A percentile compares a stretch with the other conserved stretches of the same genome.
Evolutionary conservation across 2,113 vertebrate species (phyloP).

Genomic region (Scophthalmus maximus): DNA sequence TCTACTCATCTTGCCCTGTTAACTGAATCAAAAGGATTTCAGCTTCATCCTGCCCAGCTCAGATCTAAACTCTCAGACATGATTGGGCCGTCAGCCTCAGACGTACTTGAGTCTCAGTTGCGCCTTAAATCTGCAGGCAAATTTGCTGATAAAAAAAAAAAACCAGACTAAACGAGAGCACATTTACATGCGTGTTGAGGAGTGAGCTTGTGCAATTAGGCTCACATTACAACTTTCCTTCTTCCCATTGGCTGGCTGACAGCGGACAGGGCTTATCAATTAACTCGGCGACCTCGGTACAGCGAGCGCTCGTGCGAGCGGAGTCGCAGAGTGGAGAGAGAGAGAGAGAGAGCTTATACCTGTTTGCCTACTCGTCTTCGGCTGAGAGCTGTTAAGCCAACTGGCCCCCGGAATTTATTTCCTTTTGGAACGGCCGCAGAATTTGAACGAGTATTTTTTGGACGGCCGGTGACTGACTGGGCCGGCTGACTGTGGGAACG

Average conservation of each 20-base stretch:
- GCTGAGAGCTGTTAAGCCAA: background rate
- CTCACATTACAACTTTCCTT: background rate
- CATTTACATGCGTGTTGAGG: background rate
- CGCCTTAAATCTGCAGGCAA: background rate
- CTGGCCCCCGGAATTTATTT: background rate
- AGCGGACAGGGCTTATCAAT: background rate
- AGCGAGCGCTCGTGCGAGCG: background rate
- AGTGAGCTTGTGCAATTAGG: background rate
- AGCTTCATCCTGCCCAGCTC: background rate
- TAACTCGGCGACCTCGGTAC: background rate
- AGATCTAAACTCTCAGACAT: background rate
- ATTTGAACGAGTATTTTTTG: background rate
- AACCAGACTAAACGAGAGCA: background rate
- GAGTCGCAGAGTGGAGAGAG: background rate
- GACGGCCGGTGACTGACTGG: background rate
- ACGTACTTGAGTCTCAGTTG: background rate
- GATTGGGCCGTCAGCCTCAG: slow-evolving; percentile 2
- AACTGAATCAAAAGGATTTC: slow-evolving; percentile 1
- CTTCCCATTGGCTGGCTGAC: background rate
- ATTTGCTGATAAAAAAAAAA: slow-evolving; percentile 5
- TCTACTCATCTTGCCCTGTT: background rate
- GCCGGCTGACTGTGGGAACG: background rate
- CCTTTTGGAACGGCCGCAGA: background rate
- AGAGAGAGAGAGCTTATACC: slow-evolving; percentile 3
- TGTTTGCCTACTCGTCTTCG: background rate